Conservation (phyloP, 2,113 vertebrate species). For the Anser brachyrhynchus region DNA sequence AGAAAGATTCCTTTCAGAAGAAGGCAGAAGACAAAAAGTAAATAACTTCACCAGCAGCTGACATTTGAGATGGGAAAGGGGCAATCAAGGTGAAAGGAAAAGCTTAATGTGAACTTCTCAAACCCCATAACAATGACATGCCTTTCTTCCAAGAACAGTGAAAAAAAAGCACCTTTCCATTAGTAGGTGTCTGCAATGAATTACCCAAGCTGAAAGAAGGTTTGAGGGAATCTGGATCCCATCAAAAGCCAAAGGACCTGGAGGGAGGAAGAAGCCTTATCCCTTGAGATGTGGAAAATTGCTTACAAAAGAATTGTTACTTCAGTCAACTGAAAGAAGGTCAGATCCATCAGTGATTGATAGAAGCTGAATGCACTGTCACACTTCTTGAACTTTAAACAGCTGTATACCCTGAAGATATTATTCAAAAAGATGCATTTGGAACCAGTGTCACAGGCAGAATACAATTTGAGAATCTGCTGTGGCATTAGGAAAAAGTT, state of each 20-base stretch:
- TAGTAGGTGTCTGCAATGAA: neutral
- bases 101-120: neutral
- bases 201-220: neutral
- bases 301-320: slow-evolving; percentile 20
- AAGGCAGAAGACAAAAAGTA: neutral
- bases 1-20: neutral
- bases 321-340: neutral
- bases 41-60: neutral
- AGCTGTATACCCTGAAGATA: slow-evolving; percentile 38
- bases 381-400: slow-evolving; percentile 40
- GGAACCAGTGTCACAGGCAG: neutral
- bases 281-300: slow-evolving; percentile 4
- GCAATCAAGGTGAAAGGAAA: neutral
- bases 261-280: fast-evolving
- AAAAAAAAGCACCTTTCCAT: neutral
- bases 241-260: neutral
- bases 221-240: neutral
- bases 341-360: neutral
- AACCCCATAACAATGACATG: neutral
- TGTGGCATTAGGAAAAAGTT: neutral
- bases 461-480: slow-evolving; percentile 22
- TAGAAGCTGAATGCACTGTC: slow-evolving; percentile 21
- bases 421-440: slow-evolving; percentile 31
- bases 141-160: neutral
- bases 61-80: neutral